Evolutionary conservation across 1,140 invertebrate genomes (phyloP).

Genomic region (Capitella teleta): DNA sequence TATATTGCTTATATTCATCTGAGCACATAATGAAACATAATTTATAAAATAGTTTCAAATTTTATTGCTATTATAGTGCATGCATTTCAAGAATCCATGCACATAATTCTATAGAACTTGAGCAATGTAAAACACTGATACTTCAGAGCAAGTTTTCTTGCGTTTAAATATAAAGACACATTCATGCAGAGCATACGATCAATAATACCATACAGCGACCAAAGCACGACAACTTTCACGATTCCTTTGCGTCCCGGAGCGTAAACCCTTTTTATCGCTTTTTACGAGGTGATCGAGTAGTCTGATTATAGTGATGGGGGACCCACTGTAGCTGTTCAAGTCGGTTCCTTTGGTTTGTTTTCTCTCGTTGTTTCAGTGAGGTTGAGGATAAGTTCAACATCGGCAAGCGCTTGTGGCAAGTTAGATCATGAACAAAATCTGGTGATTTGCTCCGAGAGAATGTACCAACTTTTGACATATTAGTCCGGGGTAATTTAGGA

Average conservation of each 20-base stretch:
- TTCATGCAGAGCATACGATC: neutral
- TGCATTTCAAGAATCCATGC: neutral
- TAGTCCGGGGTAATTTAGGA: no score
- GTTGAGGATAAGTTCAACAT: neutral
- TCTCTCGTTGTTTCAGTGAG: neutral
- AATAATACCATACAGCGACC: neutral
- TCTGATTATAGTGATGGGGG: neutral
- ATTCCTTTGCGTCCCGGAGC: neutral
- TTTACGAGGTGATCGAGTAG: neutral
- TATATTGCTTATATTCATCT: no score
- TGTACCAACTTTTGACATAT: no score
- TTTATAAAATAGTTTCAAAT: neutral
- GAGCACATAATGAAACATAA: no score
- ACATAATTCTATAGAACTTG: neutral
- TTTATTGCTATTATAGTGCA: neutral
- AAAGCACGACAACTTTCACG: neutral
- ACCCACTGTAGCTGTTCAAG: neutral
- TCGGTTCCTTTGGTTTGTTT: no score
- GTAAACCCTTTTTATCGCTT: neutral
- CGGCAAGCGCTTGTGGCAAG: neutral
- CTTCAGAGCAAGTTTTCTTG: no score
- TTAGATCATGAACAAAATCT: no score
- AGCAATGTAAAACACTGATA: no score
- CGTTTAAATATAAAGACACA: no score
- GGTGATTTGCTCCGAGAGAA: no score